Conservation (phyloP, 1,140 invertebrate genomes). For the Sinonovacula constricta region DNA sequence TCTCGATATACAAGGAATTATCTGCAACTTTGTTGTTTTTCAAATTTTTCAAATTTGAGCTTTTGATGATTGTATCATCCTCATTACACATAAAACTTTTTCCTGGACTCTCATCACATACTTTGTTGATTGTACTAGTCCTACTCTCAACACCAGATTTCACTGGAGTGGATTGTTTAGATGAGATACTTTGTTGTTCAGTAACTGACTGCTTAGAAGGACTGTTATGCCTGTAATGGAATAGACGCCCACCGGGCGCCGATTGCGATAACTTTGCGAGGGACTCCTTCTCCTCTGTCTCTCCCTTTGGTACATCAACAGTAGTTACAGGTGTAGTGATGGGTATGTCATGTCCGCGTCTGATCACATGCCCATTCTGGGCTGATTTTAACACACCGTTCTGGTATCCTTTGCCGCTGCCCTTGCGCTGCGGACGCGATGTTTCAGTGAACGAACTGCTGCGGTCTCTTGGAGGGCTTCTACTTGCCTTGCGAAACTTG, state of each 20-base stretch:
- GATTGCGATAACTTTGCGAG: constrained; percentile 39
- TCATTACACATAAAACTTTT: constrained; percentile 31
- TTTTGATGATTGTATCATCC: constrained; percentile 46
- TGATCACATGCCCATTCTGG: constrained; percentile 48
- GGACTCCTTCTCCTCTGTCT: neutral
- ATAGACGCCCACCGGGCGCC: constrained; percentile 21
- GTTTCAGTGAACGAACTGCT: constrained; percentile 47
- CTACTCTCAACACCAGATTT: constrained; percentile 2
- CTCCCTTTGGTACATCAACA: neutral
- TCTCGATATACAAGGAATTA: constrained; percentile 25
- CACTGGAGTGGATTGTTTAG: constrained; percentile 4
- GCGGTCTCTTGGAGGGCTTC: constrained; percentile 41
- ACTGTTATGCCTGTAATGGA: constrained; percentile 26
- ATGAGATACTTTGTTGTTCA: neutral
- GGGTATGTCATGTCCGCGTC: constrained; percentile 41
- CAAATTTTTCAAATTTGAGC: constrained; percentile 53
- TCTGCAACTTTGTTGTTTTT: constrained; percentile 33
- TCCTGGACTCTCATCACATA: neutral
- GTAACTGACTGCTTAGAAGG: constrained; percentile 12
- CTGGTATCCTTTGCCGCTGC: constrained; percentile 25
- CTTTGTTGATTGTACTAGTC: constrained; percentile 11
- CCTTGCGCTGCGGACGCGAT: constrained; percentile 16
- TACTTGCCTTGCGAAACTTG: constrained; percentile 36
- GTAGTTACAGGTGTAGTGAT: constrained; percentile 18
- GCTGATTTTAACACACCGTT: constrained; percentile 37